These are phyloP conservation scores for Onychomys leucogaster DNA, from an alignment of 2,797 vertebrate species.

Conservation along the genomic window DNA sequence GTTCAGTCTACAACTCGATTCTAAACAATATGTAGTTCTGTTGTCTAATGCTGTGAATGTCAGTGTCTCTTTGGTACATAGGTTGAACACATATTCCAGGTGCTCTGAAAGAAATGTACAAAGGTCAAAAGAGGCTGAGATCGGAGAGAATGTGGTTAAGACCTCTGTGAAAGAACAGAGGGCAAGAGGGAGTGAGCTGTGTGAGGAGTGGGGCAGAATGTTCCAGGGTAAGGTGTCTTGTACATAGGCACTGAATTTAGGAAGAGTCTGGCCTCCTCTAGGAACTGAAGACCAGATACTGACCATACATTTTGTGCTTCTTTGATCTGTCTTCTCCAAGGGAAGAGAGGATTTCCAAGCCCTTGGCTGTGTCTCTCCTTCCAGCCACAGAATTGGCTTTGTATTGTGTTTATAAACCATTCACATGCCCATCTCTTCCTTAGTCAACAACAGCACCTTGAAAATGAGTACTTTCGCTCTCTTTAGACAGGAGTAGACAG, in stretches of 20 bases:
- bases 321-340: not conserved
- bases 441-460: slow-evolving; percentile 3
- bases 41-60: not conserved
- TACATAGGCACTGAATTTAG: slow-evolving; percentile 9
- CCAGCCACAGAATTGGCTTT: not conserved
- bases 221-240: not conserved
- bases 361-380: not conserved
- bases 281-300: not conserved
- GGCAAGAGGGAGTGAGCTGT: not conserved
- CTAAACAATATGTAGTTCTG: not conserved
- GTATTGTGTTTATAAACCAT: not conserved
- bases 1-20: slow-evolving; percentile 19
- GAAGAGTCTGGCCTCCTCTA: not conserved
- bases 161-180: not conserved
- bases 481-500: not conserved
- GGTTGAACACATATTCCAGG: not conserved
- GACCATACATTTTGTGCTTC: not conserved
- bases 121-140: not conserved
- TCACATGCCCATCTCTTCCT: not conserved
- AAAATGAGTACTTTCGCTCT: not conserved
- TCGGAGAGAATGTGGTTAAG: not conserved
- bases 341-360: not conserved
- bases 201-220: not conserved
- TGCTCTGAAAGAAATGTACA: not conserved
- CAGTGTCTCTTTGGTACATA: not conserved